phyloP scores from a whole-genome alignment of 2,888 invertebrate species.

The Heteromyza rotundicornis region DNA sequence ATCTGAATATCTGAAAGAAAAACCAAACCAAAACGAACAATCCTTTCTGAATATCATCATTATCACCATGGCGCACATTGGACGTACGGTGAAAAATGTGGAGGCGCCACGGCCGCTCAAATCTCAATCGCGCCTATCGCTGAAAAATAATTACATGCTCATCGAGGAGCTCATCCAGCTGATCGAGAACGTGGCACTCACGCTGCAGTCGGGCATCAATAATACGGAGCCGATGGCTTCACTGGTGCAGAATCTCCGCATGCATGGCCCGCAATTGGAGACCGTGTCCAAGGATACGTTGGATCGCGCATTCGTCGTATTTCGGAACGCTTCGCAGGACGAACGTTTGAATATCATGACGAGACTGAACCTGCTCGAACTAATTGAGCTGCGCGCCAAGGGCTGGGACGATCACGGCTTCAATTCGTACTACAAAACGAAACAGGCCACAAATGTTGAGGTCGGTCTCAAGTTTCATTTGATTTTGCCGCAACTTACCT shows the following conservation, averaged over 20 bases:
- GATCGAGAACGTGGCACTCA: slow-evolving; percentile 80
- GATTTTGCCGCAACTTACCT: slow-evolving; percentile 6
- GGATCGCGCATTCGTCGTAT: slow-evolving; percentile 83
- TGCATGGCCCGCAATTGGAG: slow-evolving; percentile 82
- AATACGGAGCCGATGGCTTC: slow-evolving; percentile 77
- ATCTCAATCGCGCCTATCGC: slow-evolving; percentile 65
- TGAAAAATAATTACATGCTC: slow-evolving; percentile 62
- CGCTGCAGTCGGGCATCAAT: slow-evolving; percentile 74
- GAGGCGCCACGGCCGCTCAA: slow-evolving; percentile 79
- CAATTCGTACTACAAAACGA: slow-evolving; percentile 81
- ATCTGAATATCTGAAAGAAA: too few relatives aligned
- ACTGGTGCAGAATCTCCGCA: slow-evolving; percentile 81
- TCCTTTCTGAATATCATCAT: background rate
- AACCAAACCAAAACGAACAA: slow-evolving; percentile 15
- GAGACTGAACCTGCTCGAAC: slow-evolving; percentile 85
- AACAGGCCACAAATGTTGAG: slow-evolving; percentile 69
- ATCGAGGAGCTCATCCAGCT: slow-evolving; percentile 84
- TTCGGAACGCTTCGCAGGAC: slow-evolving; percentile 88
- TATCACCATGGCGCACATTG: slow-evolving; percentile 66
- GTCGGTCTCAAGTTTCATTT: slow-evolving; percentile 36
- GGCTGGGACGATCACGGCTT: slow-evolving; percentile 89
- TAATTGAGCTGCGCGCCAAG: slow-evolving; percentile 91
- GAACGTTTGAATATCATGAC: slow-evolving; percentile 84
- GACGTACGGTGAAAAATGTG: slow-evolving; percentile 75
- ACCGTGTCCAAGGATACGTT: slow-evolving; percentile 83